These are phyloP conservation scores for Ceratosolen solmsi DNA, from an alignment of 1,140 invertebrate genomes.

Conservation along the genomic window DNA sequence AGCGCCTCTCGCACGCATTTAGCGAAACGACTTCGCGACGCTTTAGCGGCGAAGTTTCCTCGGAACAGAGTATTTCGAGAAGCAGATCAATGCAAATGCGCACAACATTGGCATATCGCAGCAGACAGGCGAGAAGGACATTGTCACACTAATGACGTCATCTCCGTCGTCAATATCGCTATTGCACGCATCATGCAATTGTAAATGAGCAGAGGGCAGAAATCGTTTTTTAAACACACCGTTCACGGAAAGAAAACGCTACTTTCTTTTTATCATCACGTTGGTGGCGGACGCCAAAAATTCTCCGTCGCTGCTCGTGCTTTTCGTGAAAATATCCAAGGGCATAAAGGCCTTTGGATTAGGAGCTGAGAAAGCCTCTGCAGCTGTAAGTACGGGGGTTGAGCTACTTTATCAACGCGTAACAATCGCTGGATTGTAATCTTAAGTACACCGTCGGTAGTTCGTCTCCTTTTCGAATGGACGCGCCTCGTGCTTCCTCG, in stretches of 20 bases:
- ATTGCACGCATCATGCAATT: too few relatives aligned
- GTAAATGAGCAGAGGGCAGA: neutral
- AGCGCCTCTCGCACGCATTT: too few relatives aligned
- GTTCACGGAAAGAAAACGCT: neutral
- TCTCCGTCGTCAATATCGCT: neutral
- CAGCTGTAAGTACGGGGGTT: too few relatives aligned
- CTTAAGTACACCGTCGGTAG: neutral
- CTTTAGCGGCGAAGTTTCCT: too few relatives aligned
- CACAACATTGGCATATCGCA: too few relatives aligned
- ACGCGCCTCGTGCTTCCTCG: neutral
- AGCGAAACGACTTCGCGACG: too few relatives aligned
- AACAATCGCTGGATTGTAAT: constrained; percentile 25
- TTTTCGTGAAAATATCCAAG: constrained; percentile 6
- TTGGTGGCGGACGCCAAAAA: neutral
- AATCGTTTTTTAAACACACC: neutral
- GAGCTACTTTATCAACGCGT: constrained; percentile 29
- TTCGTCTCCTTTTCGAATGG: constrained; percentile 5
- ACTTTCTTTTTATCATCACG: neutral
- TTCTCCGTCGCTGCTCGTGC: neutral
- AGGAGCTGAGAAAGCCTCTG: neutral
- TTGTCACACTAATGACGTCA: neutral
- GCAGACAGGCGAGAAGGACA: neutral
- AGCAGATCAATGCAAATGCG: too few relatives aligned
- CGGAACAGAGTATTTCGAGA: too few relatives aligned
- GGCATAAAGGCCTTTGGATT: neutral